Conservation (phyloP, 2,888 invertebrate species). For the Miltochrista miniata region DNA sequence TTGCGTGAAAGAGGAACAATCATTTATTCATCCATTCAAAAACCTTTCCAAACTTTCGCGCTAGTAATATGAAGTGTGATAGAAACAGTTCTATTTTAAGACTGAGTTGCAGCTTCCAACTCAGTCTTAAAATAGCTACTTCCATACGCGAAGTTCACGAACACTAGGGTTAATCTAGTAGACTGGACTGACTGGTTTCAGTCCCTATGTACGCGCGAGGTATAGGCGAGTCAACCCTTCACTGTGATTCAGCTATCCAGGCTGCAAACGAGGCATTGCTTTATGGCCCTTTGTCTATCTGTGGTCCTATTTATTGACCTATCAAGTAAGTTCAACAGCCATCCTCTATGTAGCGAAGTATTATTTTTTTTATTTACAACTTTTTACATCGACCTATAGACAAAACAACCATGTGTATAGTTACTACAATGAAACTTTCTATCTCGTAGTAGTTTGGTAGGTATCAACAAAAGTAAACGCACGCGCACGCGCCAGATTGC, state of each 20-base stretch:
- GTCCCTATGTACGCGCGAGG: constrained; percentile 42
- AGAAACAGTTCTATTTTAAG: no score
- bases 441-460: constrained; percentile 32
- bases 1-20: no score
- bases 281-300: constrained; percentile 35
- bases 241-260: constrained; percentile 48
- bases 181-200: constrained; percentile 61
- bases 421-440: constrained; percentile 32
- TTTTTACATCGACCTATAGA: no score
- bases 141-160: constrained; percentile 42
- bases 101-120: no score
- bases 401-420: not conserved
- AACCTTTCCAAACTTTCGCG: no score
- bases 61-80: no score
- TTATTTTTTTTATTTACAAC: no score
- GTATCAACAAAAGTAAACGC: constrained; percentile 17
- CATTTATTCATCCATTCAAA: no score
- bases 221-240: constrained; percentile 33
- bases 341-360: no score
- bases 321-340: not conserved
- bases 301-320: constrained; percentile 7
- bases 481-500: constrained; percentile 41
- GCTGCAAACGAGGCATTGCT: constrained; percentile 15
- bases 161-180: constrained; percentile 46
- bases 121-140: constrained; percentile 58